These are phyloP conservation scores for Grammomys surdaster DNA, from an alignment of 2,113 vertebrate genomes.

Conservation along the genomic window DNA sequence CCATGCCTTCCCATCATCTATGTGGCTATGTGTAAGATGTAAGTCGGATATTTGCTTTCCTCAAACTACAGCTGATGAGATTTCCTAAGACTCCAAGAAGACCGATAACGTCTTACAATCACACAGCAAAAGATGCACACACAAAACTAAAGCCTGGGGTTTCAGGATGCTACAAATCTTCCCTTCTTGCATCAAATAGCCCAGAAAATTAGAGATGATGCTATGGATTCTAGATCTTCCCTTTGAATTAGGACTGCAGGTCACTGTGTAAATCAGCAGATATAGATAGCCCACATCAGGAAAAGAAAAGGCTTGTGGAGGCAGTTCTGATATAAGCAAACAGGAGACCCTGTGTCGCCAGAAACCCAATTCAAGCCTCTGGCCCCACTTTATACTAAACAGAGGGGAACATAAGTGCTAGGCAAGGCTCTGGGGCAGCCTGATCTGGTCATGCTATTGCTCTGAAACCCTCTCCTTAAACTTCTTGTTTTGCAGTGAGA, in stretches of 20 bases:
- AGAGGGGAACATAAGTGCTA: background rate
- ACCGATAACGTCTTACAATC: background rate
- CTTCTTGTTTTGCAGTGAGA: constrained; percentile 55
- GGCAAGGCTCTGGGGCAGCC: background rate
- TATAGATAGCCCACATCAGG: background rate
- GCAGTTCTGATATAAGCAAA: background rate
- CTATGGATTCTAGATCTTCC: background rate
- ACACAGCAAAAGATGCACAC: background rate
- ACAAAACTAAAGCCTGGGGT: background rate
- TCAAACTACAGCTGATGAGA: background rate
- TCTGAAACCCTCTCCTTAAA: constrained; percentile 75
- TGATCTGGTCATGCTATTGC: constrained; percentile 48
- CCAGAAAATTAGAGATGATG: background rate
- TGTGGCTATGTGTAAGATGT: background rate
- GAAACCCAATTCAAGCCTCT: background rate
- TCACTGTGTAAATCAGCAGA: background rate
- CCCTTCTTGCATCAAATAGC: background rate
- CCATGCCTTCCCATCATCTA: background rate
- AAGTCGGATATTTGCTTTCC: background rate
- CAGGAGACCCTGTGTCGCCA: background rate
- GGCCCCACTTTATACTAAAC: background rate
- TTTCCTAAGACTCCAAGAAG: background rate
- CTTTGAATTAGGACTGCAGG: background rate
- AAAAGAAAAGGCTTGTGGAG: background rate
- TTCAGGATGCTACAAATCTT: background rate